These are phyloP conservation scores for Leuciscus waleckii DNA, from an alignment of 2,797 vertebrate species.

Conservation along the genomic window DNA sequence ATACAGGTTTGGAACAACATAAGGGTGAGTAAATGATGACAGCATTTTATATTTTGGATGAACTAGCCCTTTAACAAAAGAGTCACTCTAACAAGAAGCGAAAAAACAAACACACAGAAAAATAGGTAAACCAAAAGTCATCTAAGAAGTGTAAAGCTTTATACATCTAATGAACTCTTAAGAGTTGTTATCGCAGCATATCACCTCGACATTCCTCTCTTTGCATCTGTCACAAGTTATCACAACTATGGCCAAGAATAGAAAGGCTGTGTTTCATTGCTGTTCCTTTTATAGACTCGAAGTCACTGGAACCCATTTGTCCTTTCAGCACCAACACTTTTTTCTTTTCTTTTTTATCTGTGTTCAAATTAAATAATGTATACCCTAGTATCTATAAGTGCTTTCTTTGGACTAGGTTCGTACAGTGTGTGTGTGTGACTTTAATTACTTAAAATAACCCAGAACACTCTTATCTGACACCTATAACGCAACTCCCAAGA, in stretches of 20 bases:
- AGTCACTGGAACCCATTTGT: conserved; percentile 66
- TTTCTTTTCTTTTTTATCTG: not conserved
- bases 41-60: not conserved
- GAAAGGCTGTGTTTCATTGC: conserved; percentile 76
- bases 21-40: not conserved
- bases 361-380: not conserved
- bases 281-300: conserved; percentile 92
- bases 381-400: not conserved
- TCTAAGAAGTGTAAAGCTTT: not conserved
- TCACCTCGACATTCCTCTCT: conserved; percentile 79
- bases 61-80: not conserved
- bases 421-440: not conserved
- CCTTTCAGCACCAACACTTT: conserved; percentile 43
- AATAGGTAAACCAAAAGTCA: not conserved
- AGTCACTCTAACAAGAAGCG: not conserved
- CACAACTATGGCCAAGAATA: conserved; percentile 93
- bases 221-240: conserved; percentile 94
- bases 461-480: not conserved
- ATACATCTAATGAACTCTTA: not conserved
- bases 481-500: not conserved
- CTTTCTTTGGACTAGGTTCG: not conserved
- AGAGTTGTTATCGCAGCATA: conserved; percentile 53
- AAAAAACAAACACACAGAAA: not conserved
- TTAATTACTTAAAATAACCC: not conserved
- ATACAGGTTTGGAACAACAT: not conserved